phyloP scores from a whole-genome alignment of 2,888 invertebrate species.

The Drosophila hamatofila region DNA sequence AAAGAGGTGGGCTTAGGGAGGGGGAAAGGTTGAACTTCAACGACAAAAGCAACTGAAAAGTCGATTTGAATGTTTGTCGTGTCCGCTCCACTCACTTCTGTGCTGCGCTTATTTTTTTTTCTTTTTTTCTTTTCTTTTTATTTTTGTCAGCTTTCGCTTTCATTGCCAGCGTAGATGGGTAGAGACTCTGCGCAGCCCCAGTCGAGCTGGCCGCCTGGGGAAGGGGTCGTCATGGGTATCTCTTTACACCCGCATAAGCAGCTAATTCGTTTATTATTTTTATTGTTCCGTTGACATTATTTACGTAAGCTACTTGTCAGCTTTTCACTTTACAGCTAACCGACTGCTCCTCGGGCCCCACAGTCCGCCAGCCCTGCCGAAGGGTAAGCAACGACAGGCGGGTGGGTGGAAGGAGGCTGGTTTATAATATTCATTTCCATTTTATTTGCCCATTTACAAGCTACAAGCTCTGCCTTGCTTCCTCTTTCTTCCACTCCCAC shows the following conservation, averaged over 20 bases:
- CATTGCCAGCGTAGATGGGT: slow-evolving; percentile 39
- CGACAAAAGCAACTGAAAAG: slow-evolving; percentile 58
- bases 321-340: slow-evolving; percentile 69
- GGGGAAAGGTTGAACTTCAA: slow-evolving; percentile 14
- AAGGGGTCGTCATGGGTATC: slow-evolving; percentile 5
- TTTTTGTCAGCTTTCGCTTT: slow-evolving; percentile 43
- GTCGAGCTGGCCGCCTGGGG: not conserved
- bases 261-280: slow-evolving; percentile 82
- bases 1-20: not conserved
- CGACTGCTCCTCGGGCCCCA: slow-evolving; percentile 9
- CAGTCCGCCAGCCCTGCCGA: not conserved
- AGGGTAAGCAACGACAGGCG: not conserved
- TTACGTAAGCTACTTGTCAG: slow-evolving; percentile 81
- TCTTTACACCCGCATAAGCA: slow-evolving; percentile 59
- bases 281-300: slow-evolving; percentile 82
- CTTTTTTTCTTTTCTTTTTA: not conserved
- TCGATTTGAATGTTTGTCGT: slow-evolving; percentile 75
- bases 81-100: slow-evolving; percentile 37
- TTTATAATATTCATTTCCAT: slow-evolving; percentile 79
- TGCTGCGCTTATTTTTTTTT: slow-evolving; percentile 12
- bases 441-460: slow-evolving; percentile 80
- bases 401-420: slow-evolving; percentile 45
- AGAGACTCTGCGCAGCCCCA: not conserved
- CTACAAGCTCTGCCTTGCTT: slow-evolving; percentile 28
- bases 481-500: not conserved